Evolutionary conservation across 2,888 invertebrate genomes (phyloP).

Genomic region (Deladenus siricidicola): DNA sequence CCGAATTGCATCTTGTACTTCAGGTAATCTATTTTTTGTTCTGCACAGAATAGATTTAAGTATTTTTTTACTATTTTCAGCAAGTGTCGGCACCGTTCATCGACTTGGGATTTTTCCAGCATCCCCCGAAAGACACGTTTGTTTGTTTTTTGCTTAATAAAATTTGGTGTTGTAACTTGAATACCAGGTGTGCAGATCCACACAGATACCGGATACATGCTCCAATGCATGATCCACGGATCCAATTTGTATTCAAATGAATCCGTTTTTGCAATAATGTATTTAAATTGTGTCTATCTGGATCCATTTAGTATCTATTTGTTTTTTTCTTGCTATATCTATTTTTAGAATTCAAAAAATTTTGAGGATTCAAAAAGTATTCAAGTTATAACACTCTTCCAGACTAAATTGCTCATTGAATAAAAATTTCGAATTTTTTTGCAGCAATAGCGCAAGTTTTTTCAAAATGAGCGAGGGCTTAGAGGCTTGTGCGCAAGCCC

Average conservation of each 20-base stretch:
- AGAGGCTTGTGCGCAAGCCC: constrained; percentile 26
- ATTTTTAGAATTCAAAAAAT: no score
- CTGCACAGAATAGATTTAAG: no score
- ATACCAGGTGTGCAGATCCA: no score
- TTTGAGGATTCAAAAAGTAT: no score
- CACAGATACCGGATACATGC: no score
- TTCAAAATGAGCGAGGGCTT: constrained; percentile 6
- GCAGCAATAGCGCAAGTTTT: background rate
- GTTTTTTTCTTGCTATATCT: no score
- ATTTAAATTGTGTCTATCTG: no score
- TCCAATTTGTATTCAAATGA: no score
- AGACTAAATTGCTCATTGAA: background rate
- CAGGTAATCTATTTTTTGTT: constrained; percentile 54
- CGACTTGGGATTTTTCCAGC: constrained; percentile 58
- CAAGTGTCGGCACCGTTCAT: constrained; percentile 86
- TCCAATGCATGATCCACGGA: no score
- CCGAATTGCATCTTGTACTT: constrained; percentile 58
- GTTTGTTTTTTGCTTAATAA: background rate
- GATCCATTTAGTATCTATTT: no score
- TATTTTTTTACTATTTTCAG: no score
- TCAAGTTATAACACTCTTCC: background rate
- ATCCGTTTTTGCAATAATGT: no score
- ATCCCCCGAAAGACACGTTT: constrained; percentile 13
- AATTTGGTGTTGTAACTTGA: background rate
- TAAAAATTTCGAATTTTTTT: background rate